Conservation (phyloP, 2,113 vertebrate genomes). For the Stigmatopora nigra region DNA sequence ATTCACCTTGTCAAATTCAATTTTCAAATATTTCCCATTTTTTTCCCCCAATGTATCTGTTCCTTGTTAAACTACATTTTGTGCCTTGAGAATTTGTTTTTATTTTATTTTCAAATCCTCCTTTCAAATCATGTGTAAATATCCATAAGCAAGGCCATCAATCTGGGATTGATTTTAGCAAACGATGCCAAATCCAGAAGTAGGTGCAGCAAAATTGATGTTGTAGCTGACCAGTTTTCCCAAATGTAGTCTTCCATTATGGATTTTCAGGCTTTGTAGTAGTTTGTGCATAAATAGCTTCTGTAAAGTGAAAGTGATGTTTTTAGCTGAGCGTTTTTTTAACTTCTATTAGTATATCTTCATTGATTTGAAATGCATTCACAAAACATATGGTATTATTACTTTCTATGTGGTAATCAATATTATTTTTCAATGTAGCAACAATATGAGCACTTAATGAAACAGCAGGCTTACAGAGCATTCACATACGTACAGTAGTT, state of each 20-base stretch:
- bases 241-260: constrained; percentile 55
- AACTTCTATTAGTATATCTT: not conserved
- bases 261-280: constrained; percentile 6
- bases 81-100: constrained; percentile 36
- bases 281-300: constrained; percentile 2
- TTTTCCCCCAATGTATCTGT: not conserved
- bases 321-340: not conserved
- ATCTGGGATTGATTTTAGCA: not conserved
- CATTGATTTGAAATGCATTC: not conserved
- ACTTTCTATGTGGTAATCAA: constrained; percentile 12
- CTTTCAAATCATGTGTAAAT: constrained; percentile 4
- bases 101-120: not conserved
- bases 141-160: not conserved
- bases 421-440: constrained; percentile 47
- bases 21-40: not conserved
- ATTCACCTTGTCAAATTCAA: constrained; percentile 9
- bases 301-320: constrained; percentile 4
- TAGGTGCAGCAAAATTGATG: constrained; percentile 20
- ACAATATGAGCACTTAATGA: constrained; percentile 32
- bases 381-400: not conserved
- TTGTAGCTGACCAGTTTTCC: constrained; percentile 21
- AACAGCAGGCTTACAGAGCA: constrained; percentile 16
- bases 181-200: constrained; percentile 31
- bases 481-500: constrained; percentile 3
- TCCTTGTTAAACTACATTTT: constrained; percentile 2